A percentile compares a stretch with the other conserved stretches of the same genome.
Evolutionary conservation across 2,888 invertebrate species (phyloP).

Genomic region (Cosmopolites sordidus): DNA sequence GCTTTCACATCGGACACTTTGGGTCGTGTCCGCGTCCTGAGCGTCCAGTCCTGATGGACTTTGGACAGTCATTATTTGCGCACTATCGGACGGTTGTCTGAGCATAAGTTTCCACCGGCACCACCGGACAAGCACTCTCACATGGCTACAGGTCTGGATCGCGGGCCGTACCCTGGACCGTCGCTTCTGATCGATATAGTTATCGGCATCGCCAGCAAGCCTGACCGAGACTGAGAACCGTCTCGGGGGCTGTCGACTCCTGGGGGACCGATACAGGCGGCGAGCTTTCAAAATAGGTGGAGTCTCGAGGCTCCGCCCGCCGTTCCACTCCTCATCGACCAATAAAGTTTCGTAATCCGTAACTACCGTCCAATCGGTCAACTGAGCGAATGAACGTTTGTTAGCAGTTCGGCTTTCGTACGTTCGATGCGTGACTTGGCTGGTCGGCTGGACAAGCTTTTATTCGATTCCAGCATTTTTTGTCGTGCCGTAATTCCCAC

Average conservation of each 20-base stretch:
- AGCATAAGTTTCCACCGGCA: conserved; percentile 48
- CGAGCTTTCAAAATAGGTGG: conserved; percentile 22
- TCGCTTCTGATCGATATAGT: background rate
- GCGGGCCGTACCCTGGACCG: background rate
- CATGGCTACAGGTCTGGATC: conserved; percentile 7
- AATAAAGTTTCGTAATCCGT: conserved; percentile 34
- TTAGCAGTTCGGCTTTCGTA: too few relatives aligned
- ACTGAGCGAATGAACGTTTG: background rate
- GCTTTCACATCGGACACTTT: conserved; percentile 33
- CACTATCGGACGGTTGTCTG: conserved; percentile 55
- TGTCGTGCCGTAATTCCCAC: conserved; percentile 45
- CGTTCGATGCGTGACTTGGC: too few relatives aligned
- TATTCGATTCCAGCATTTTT: conserved; percentile 44
- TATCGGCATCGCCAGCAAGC: background rate
- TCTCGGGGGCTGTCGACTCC: background rate
- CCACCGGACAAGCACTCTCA: conserved; percentile 18
- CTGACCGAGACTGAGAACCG: background rate
- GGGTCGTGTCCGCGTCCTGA: conserved; percentile 45
- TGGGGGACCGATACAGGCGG: conserved; percentile 26
- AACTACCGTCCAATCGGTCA: conserved; percentile 28
- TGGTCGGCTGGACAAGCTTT: conserved; percentile 37
- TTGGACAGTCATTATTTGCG: conserved; percentile 67
- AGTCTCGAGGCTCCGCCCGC: conserved; percentile 30
- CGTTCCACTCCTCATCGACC: conserved; percentile 35
- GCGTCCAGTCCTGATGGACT: conserved; percentile 47